Conservation (phyloP, 2,888 invertebrate species). For the Thereva unica region DNA sequence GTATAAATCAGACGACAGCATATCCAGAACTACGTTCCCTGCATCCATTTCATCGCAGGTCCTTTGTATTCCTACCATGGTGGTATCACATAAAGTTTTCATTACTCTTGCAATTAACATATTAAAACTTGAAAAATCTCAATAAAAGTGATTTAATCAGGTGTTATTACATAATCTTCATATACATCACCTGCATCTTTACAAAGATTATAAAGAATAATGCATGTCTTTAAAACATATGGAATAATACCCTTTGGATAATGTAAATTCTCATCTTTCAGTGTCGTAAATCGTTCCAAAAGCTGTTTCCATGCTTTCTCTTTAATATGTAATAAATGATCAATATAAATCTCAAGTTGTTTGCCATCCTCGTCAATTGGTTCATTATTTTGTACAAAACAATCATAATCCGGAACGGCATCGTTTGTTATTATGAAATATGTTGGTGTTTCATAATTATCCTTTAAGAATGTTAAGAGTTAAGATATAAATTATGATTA, state of each 20-base stretch:
- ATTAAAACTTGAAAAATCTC: no score
- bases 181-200: neutral
- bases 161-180: neutral
- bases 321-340: slow-evolving; percentile 10
- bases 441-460: neutral
- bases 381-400: slow-evolving; percentile 4
- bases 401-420: slow-evolving; percentile 24
- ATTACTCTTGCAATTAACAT: no score
- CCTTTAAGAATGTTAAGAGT: neutral
- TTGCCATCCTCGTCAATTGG: neutral
- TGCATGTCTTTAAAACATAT: slow-evolving; percentile 3
- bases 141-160: neutral
- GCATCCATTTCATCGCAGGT: no score
- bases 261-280: neutral
- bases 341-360: slow-evolving; percentile 1
- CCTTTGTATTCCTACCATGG: no score
- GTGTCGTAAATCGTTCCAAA: no score
- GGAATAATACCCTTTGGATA: neutral
- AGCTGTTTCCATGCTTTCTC: slow-evolving; percentile 1
- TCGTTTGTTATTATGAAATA: slow-evolving; percentile 11
- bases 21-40: no score
- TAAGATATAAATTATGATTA: neutral
- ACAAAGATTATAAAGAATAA: slow-evolving; percentile 22
- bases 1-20: no score
- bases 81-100: no score